Base-by-base conservation (phyloP, 2,797 vertebrate genomes). In the Fistularia tabacaria region DNA sequence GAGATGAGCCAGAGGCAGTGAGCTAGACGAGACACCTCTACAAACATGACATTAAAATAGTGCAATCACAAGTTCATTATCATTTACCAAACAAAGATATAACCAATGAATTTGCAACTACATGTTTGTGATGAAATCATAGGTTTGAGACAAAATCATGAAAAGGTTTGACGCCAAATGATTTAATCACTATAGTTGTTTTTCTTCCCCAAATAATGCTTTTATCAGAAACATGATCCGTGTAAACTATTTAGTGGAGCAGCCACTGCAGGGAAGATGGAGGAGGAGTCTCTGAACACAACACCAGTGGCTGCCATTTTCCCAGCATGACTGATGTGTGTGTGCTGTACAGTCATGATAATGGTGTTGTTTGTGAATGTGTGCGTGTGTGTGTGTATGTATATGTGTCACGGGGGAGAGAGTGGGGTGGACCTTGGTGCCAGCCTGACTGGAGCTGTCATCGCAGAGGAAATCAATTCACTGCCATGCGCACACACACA, bases 401-500 rank as follows among this genome's bases (percentile, higher is more conserved):
- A 57, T 65, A 60, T 64, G 55, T 40, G 82, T 81, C 86, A 84
- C 87, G 84, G 81, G 78, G 81, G 14, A 3, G 37, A 55, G 75
- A 83, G 4, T 40, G 46, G 36, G 60, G 48, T 54, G 38, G 81
- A 85, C 76, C 59, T 79, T 89, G 93, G 94, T 94, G 94, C 93
- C 95, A 93, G 94, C 82, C 94, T 93, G 94, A 91, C 96, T 93
- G 94, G 94, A 92, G 93, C 91, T 94, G 93, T 93, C 93, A 90
- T 92, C 87, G 86, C 92, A 93, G 91, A 93, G 89, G 91, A 96
- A 95, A 97, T 96, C 94, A 93, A 96, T 96, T 90, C 88, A 75
- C 81, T 82, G 83, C 14, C 45, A 46, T 13, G 84, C 88, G 80
- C 75, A 79, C 65, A 71, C 64, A 78, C 66, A 53, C 63, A 60